A percentile compares a stretch with the other conserved stretches of the same genome.
Evolutionary conservation across 2,797 vertebrate genomes (phyloP).

Genomic region (Margarornis squamiger): DNA sequence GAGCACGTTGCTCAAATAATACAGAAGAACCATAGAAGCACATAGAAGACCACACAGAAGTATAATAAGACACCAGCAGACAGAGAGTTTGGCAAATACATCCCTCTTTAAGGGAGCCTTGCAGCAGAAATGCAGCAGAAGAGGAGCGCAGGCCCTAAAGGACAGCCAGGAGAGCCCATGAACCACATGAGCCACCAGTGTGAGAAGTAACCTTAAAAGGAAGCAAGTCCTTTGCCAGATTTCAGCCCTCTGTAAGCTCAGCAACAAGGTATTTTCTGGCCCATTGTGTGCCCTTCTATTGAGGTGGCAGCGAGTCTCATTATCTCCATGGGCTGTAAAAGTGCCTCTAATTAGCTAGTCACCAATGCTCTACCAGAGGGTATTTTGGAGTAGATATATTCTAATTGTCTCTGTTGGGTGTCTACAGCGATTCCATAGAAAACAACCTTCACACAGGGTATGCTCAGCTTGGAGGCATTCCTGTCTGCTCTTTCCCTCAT

Average conservation of each 20-base stretch:
- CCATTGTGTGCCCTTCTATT: constrained; percentile 56
- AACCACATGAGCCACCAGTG: neutral
- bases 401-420: constrained; percentile 72
- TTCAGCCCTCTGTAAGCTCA: constrained; percentile 19
- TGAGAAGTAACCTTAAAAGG: neutral
- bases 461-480: constrained; percentile 63
- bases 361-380: constrained; percentile 66
- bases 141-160: neutral
- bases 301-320: constrained; percentile 60
- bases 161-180: neutral
- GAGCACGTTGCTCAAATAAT: neutral
- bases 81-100: neutral
- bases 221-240: neutral
- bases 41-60: neutral
- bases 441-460: constrained; percentile 60
- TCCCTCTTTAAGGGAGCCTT: neutral
- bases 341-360: constrained; percentile 70
- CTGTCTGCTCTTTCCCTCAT: constrained; percentile 50
- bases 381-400: constrained; percentile 70
- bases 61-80: neutral
- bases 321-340: constrained; percentile 62
- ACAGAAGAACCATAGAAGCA: neutral
- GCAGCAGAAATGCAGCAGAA: neutral
- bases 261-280: constrained; percentile 57
- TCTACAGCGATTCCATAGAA: constrained; percentile 65